A percentile compares a stretch with the other conserved stretches of the same genome.
Conservation (phyloP, 1,140 invertebrate genomes). For the Listronotus oregonensis region DNA sequence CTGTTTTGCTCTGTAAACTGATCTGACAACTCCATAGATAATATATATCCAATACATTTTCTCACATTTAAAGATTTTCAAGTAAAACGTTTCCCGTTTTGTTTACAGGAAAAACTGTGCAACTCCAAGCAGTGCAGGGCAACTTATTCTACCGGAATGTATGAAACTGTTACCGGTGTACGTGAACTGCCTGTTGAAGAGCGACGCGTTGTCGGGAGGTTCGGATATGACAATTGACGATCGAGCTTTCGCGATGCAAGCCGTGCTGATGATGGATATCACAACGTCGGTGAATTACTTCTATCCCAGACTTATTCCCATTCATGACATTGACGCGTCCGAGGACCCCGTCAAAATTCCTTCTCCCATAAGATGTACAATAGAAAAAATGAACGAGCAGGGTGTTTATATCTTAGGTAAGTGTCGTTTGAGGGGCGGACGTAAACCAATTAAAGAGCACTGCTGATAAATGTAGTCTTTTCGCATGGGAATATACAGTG, state of each 20-base stretch:
- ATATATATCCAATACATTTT: too few species aligned
- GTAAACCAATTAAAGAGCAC: too few species aligned
- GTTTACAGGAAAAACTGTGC: slow-evolving; percentile 94
- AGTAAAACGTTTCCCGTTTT: too few species aligned
- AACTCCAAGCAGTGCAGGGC: slow-evolving; percentile 86
- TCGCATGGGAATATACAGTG: too few species aligned
- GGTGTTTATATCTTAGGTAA: slow-evolving; percentile 85
- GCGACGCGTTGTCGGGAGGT: slow-evolving; percentile 89
- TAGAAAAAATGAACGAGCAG: slow-evolving; percentile 85
- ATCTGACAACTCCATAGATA: too few species aligned
- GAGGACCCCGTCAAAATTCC: slow-evolving; percentile 62
- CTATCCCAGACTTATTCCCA: slow-evolving; percentile 86
- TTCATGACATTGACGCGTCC: slow-evolving; percentile 64
- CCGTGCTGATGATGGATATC: slow-evolving; percentile 83
- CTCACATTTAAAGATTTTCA: too few species aligned
- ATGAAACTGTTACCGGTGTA: slow-evolving; percentile 98
- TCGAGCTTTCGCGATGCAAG: slow-evolving; percentile 87
- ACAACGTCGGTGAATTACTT: slow-evolving; percentile 79
- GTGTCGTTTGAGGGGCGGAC: slow-evolving; percentile 30
- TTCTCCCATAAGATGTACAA: slow-evolving; percentile 76
- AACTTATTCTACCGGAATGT: slow-evolving; percentile 96
- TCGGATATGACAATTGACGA: slow-evolving; percentile 88
- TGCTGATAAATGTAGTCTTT: too few species aligned
- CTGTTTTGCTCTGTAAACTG: too few species aligned
- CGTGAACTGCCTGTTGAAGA: slow-evolving; percentile 89